Percentiles rank a stretch among this genome's conserved stretches.
phyloP scores from a whole-genome alignment of 35 echinoderm and acorn worm genomes.

The Chiridota heheva region DNA sequence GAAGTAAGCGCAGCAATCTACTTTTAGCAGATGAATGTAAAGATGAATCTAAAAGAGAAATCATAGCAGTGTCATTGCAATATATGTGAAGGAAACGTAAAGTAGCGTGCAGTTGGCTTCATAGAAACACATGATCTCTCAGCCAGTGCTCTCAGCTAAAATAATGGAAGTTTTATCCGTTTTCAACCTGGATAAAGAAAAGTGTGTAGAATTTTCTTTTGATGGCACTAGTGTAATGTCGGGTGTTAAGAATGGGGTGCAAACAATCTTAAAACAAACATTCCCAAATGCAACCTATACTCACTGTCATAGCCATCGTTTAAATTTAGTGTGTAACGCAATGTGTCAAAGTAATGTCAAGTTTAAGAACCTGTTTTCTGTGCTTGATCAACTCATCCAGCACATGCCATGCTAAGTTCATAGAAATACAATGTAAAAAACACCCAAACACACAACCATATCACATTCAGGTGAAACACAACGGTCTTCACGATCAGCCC shows the following conservation, averaged over 20 bases:
- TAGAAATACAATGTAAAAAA: background rate
- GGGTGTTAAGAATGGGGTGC: conserved; percentile 13
- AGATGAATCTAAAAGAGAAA: no score
- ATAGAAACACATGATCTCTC: background rate
- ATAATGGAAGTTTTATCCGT: background rate
- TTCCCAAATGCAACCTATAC: conserved; percentile 16
- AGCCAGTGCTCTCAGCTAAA: background rate
- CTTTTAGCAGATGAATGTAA: no score
- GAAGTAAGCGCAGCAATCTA: no score
- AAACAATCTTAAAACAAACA: conserved; percentile 1
- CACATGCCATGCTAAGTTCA: background rate
- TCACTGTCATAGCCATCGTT: conserved; percentile 21
- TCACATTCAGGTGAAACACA: conserved; percentile 4
- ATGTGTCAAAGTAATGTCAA: background rate
- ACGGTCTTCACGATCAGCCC: background rate
- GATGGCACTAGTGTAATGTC: conserved; percentile 22
- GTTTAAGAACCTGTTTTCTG: conserved; percentile 4
- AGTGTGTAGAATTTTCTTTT: conserved; percentile 1
- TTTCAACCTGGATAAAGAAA: background rate
- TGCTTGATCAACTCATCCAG: background rate
- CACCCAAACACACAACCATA: background rate
- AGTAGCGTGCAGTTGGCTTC: no score
- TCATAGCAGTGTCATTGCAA: no score
- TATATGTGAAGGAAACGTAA: no score
- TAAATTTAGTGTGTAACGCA: background rate